Conservation (phyloP, 2,888 invertebrate species). For the Drosophila mayaguana region DNA sequence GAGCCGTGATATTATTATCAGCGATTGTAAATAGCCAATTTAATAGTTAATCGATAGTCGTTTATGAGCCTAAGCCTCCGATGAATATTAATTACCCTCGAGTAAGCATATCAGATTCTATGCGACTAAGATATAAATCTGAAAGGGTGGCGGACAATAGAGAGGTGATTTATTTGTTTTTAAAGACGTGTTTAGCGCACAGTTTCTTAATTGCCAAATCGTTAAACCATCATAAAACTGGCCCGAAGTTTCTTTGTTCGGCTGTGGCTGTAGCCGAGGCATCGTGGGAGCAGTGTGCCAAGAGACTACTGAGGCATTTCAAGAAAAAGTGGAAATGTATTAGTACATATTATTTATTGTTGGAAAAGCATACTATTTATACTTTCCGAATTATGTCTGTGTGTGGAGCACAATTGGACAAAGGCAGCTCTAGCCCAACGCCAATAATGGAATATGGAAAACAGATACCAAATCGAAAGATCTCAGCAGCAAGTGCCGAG, state of each 20-base stretch:
- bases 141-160: conserved; percentile 36
- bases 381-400: not conserved
- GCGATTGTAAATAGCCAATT: conserved; percentile 60
- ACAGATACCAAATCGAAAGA: conserved; percentile 41
- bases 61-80: conserved; percentile 54
- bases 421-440: conserved; percentile 25
- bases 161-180: conserved; percentile 74
- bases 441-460: conserved; percentile 54
- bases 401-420: conserved; percentile 15
- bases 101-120: not conserved
- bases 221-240: conserved; percentile 55
- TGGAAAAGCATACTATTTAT: not conserved
- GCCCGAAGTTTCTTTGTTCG: conserved; percentile 11
- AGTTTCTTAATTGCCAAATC: conserved; percentile 61
- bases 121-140: conserved; percentile 24
- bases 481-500: conserved; percentile 28
- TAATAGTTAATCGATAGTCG: conserved; percentile 71
- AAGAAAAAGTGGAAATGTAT: not conserved
- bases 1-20: conserved; percentile 36
- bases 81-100: conserved; percentile 62
- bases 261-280: not conserved
- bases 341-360: not conserved
- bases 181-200: conserved; percentile 74
- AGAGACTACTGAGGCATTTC: conserved; percentile 24
- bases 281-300: conserved; percentile 12